Evolutionary conservation across 2,888 invertebrate genomes (phyloP).

Genomic region (Rhogogaster chlorosoma): DNA sequence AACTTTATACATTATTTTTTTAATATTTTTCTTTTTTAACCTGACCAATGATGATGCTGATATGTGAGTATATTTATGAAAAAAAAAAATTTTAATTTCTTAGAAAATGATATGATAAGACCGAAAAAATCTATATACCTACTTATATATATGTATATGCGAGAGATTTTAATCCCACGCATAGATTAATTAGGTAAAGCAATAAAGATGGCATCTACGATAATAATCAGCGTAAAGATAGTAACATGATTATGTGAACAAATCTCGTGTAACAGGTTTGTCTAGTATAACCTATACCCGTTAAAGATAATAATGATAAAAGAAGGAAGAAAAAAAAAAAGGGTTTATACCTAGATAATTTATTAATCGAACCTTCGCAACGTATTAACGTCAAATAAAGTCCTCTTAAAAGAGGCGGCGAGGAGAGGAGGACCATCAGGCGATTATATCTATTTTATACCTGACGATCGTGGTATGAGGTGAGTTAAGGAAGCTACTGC

Average conservation of each 20-base stretch:
- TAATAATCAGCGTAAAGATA: background rate
- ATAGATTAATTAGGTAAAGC: background rate
- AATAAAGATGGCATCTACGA: background rate
- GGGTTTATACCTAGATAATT: background rate
- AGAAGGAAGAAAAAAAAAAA: background rate
- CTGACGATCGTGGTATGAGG: background rate
- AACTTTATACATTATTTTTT: background rate
- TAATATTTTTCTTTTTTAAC: too few relatives aligned
- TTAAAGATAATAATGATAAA: background rate
- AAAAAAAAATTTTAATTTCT: too few relatives aligned
- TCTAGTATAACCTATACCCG: background rate
- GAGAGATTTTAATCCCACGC: background rate
- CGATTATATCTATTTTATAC: background rate
- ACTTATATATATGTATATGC: background rate
- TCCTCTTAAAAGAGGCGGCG: slow-evolving; percentile 14
- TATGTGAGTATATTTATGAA: too few relatives aligned
- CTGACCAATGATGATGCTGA: too few relatives aligned
- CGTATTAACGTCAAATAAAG: slow-evolving; percentile 30
- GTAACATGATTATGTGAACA: slow-evolving; percentile 16
- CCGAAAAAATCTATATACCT: background rate
- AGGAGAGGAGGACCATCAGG: background rate
- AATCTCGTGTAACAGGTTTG: slow-evolving; percentile 29
- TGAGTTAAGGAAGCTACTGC: background rate
- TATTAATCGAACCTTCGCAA: slow-evolving; percentile 31
- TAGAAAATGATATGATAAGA: too few relatives aligned